Evolutionary conservation across 2,888 invertebrate genomes (phyloP).

Genomic region (Podotricha telesiphe): DNA sequence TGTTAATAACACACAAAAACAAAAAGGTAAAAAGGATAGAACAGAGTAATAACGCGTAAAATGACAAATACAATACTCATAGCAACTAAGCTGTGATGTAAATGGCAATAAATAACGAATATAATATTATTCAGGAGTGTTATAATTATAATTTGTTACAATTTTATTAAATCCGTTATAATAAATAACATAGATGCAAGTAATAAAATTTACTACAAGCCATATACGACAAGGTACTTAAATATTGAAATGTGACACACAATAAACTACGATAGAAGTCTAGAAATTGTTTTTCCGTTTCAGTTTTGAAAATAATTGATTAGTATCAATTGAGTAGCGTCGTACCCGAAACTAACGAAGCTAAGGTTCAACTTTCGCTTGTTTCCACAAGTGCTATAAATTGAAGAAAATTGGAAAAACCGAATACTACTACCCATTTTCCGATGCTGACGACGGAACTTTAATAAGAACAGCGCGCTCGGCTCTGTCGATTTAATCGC

Average conservation of each 20-base stretch:
- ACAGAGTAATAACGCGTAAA: too few relatives aligned
- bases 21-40: too few relatives aligned
- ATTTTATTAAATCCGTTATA: too few relatives aligned
- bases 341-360: slow-evolving; percentile 36
- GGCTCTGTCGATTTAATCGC: slow-evolving; percentile 26
- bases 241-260: neutral
- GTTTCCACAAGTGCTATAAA: slow-evolving; percentile 23
- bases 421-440: slow-evolving; percentile 19
- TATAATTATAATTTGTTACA: too few relatives aligned
- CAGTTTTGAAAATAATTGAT: slow-evolving; percentile 25
- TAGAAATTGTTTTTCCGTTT: slow-evolving; percentile 21
- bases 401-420: slow-evolving; percentile 24
- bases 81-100: too few relatives aligned
- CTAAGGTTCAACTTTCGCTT: slow-evolving; percentile 27
- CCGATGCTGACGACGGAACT: slow-evolving; percentile 22
- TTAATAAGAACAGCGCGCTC: slow-evolving; percentile 27
- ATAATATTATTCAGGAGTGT: too few relatives aligned
- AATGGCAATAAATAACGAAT: too few relatives aligned
- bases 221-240: neutral
- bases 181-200: too few relatives aligned
- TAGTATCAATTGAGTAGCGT: slow-evolving; percentile 9
- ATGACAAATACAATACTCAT: too few relatives aligned
- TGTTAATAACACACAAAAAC: too few relatives aligned
- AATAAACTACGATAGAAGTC: slow-evolving; percentile 2
- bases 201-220: too few relatives aligned